Evolutionary conservation across 2,888 invertebrate species (phyloP).

Genomic region (Pollenia griseotomentosa): DNA sequence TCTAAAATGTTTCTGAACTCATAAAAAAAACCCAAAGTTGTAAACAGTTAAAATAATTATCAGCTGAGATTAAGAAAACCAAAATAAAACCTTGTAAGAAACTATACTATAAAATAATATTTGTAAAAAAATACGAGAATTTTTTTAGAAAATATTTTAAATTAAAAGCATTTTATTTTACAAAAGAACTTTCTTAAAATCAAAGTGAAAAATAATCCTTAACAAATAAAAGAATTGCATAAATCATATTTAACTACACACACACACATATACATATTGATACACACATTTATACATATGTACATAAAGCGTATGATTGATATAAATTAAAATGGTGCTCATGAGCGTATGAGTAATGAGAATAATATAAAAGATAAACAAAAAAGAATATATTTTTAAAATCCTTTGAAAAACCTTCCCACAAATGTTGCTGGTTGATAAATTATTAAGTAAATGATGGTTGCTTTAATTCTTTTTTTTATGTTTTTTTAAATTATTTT

Average conservation of each 20-base stretch:
- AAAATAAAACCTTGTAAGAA: too few relatives aligned
- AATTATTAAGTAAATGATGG: constrained; percentile 39
- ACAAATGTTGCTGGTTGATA: constrained; percentile 56
- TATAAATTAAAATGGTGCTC: constrained; percentile 14
- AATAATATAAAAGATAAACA: constrained; percentile 18
- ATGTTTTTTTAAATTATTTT: constrained; percentile 21
- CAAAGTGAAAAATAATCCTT: background rate
- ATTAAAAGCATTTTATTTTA: too few relatives aligned
- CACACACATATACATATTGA: background rate
- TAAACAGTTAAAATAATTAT: too few relatives aligned
- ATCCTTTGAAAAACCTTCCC: constrained; percentile 56
- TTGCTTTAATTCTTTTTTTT: constrained; percentile 22
- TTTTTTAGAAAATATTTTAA: too few relatives aligned
- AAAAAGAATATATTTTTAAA: background rate
- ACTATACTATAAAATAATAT: too few relatives aligned
- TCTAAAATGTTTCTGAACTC: too few relatives aligned
- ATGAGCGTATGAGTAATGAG: constrained; percentile 54
- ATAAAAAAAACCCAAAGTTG: too few relatives aligned
- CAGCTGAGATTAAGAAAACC: too few relatives aligned
- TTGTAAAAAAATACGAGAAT: too few relatives aligned
- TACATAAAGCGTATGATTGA: constrained; percentile 56
- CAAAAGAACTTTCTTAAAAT: too few relatives aligned
- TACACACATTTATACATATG: background rate
- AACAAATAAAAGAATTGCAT: background rate
- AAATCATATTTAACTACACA: background rate